Base-by-base conservation (phyloP, 2,888 invertebrate genomes). In the Temnothorax rugatulus region DNA sequence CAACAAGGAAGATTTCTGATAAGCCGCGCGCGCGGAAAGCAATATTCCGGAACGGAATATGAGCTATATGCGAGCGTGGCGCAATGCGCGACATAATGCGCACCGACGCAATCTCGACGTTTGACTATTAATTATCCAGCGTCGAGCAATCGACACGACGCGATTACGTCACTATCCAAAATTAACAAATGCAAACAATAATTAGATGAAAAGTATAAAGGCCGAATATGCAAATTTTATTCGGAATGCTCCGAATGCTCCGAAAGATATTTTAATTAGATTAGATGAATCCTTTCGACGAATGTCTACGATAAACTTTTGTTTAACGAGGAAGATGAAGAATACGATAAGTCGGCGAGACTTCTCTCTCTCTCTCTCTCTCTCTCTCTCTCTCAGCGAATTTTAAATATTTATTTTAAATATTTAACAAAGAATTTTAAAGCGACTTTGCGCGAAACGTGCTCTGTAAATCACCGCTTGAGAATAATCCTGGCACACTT, bases 1-100 rank as follows among this genome's bases (percentile, higher is more conserved):
- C 71, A 50, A 81, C 71, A 50, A 74, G 74, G 81, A 81, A 74
- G 81, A 61, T 74, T 74, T 74, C n/a, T 50, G 81, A 81, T 81
- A 81, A 81, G 81, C 61, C 74, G 25, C 52, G 44, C 38, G 59
- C 47, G 41, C 38, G 74, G n/a, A 74, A 81, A 74, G 74, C 81
- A 74, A 81, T 81, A 77, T 54, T 77, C 77, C 77, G 57, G 57
- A 69, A 69, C 57, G 69, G 66, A 68, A 29, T 54, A 57, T 54
- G 61, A 81, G 57, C 34, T 25, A 25, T n/a, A 8, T 1, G 73
- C 73, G 47, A 73, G 74, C 59, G 34, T 71, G 21, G 44, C 79
- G 57, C 34, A 44, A 21, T 25, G 38, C 81, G 61, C 74, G 81
- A 81, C 74, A 81, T 74, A 81, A 81, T 61, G 59, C 21, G 41